A percentile compares a stretch with the other conserved stretches of the same genome.
These are phyloP conservation scores for Danio jaintianensis DNA, from an alignment of 2,797 vertebrate species.

Conservation along the genomic window DNA sequence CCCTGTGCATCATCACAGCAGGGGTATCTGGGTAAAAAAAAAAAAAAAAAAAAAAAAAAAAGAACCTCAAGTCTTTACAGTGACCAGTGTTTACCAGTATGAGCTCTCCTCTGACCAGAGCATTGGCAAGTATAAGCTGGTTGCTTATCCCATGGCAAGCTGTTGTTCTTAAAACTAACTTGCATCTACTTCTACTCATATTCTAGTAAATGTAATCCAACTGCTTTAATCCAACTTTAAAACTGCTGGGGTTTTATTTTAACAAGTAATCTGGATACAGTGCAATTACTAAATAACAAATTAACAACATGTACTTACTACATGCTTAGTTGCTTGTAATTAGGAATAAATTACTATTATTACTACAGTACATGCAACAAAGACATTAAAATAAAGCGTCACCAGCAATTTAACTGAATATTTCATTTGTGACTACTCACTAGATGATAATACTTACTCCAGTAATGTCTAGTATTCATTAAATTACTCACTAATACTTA, in stretches of 20 bases:
- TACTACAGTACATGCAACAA: not conserved
- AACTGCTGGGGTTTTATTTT: no score
- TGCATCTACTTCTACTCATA: not conserved
- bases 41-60: no score
- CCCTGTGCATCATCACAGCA: slow-evolving; percentile 12
- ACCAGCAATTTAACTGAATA: not conserved
- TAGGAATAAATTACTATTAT: not conserved
- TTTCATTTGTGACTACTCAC: no score
- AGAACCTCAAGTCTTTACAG: slow-evolving; percentile 1
- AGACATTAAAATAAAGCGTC: not conserved
- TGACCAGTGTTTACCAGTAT: not conserved
- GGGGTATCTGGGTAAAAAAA: not conserved
- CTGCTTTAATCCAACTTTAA: no score
- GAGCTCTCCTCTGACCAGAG: not conserved
- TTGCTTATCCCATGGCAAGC: not conserved
- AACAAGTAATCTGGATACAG: no score
- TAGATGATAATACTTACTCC: not conserved
- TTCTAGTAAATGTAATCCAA: not conserved
- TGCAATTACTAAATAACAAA: no score
- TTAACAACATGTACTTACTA: not conserved
- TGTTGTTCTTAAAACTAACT: not conserved
- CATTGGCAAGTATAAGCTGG: not conserved
- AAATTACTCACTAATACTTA: not conserved
- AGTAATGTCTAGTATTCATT: not conserved
- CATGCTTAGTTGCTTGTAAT: not conserved